Evolutionary conservation across 2,797 vertebrate species (phyloP).

Genomic region (Macropus fuliginosus): DNA sequence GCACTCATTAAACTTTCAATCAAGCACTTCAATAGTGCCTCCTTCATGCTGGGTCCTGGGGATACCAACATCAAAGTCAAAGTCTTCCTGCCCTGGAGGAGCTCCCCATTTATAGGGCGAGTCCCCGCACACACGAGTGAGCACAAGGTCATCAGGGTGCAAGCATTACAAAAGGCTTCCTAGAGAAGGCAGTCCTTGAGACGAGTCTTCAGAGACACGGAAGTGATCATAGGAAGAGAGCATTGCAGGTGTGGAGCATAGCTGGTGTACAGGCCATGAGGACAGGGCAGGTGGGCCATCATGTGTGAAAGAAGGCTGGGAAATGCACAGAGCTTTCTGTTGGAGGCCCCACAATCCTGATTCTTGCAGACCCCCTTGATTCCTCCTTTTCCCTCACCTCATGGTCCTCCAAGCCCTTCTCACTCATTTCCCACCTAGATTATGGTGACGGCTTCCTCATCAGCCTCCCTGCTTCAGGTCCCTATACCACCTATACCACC

Average conservation of each 20-base stretch:
- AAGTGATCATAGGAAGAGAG: not conserved
- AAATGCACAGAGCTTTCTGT: not conserved
- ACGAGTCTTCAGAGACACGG: not conserved
- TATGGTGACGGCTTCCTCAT: not conserved
- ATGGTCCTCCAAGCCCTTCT: not conserved
- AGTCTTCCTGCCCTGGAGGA: not conserved
- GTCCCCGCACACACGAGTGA: not conserved
- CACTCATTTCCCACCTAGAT: not conserved
- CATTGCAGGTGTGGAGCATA: not conserved
- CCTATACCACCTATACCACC: not conserved
- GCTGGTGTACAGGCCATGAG: not conserved
- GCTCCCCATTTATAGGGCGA: not conserved
- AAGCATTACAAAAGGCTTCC: not conserved
- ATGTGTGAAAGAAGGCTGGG: not conserved
- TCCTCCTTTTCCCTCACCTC: not conserved
- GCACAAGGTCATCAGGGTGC: not conserved
- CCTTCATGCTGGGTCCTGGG: not conserved
- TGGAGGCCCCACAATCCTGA: no score
- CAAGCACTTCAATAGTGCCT: not conserved
- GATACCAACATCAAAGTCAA: not conserved
- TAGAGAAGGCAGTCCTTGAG: not conserved
- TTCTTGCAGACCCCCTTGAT: not conserved
- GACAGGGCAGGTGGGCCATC: not conserved
- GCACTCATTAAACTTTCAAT: not conserved
- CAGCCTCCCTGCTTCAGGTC: not conserved